Base-by-base conservation (phyloP, 2,888 invertebrate species). In the Tenthredo scrophulariae region DNA sequence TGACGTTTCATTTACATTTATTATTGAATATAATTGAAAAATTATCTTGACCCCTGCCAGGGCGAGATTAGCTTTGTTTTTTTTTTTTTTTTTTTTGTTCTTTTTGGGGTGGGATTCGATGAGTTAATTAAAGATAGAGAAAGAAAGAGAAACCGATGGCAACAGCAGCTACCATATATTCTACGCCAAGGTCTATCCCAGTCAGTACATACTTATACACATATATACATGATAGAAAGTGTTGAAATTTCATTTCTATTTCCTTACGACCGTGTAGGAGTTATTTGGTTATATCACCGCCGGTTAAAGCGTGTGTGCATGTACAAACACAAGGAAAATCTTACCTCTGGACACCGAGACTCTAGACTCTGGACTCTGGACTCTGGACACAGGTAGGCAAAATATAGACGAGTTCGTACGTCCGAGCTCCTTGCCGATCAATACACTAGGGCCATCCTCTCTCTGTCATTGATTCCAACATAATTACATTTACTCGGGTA, bases 401-500 rank as follows among this genome's bases (percentile, higher is more conserved):
- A 43, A 26, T 26, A 15, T n/a, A 75, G 43, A 46, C 37, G 62
- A 26, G 15, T 13, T 22, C 72, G 43, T 43, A 43, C n/a, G 74
- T 74, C 74, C 43, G 74, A 74, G 74, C 43, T 29, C 15, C 74
- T 74, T 15, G 74, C 15, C 80, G 80, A 80, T 80, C 80, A 58
- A 80, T 74, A 77, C 77, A 33, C 77, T 77, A 33, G 18, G 77
- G 54, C 46, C 77, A 77, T 77, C 77, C 77, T 54, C 40, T 75
- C 86, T 80, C 88, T 86, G 86, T 85, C 89, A 90, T 90, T 89
- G 90, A 91, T 91, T 91, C 88, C 74, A 80, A 43, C 72, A 86
- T 90, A 91, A 91, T 91, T 89, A 88, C 88, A 89, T 91, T 90
- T 89, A 88, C 88, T 87, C 82, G 88, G 88, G 88, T 80, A 33